Base-by-base conservation (phyloP, 2,888 invertebrate species). In the Bombylius major region DNA sequence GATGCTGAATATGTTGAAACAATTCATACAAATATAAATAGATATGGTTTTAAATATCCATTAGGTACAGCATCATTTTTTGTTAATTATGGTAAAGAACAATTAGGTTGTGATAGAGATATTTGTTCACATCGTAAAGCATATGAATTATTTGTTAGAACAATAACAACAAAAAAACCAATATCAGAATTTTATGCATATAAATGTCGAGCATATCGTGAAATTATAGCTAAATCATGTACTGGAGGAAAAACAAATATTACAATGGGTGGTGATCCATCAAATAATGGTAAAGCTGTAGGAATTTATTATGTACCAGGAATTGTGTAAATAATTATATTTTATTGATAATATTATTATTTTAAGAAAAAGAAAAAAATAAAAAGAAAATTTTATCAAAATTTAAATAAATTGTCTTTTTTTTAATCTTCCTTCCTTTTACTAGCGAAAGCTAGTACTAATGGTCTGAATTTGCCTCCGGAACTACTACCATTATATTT, bases 71-170 rank as follows among this genome's bases (percentile, higher is more conserved):
- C 74, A 66, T 72, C 75, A 66, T 76, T 78, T 69, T 78, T 77
- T 73, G 77, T 76, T 67, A 78, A 76, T 73, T 72, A 72, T 60
- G 71, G 76, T 66, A 77, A 77, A 70, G 70, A 74, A 66, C 79
- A 80, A 72, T 70, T 75, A 61, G 76, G 78, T 68, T 78, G 78
- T 71, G 73, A 69, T 62, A 56, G 66, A 57, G 72, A 70, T 66
- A 62, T 66, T 56, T 79, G 78, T 62, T 64, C 78, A 4, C 78
- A 79, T 62, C 60, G 62, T 3, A 68, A 76, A 46, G 66, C 78
- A 3, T 72, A 72, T 50, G 32, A 63, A 39, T 77, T 74, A 60
- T 77, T 70, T 57, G 70, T 72, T 3, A 78, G 78, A 65, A 71
- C 77, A 0, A 61, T 78, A 4, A 36, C 34, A 1, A 55, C 34